phyloP scores from a whole-genome alignment of 1,140 invertebrate species.

The Adoxophyes honmai region DNA sequence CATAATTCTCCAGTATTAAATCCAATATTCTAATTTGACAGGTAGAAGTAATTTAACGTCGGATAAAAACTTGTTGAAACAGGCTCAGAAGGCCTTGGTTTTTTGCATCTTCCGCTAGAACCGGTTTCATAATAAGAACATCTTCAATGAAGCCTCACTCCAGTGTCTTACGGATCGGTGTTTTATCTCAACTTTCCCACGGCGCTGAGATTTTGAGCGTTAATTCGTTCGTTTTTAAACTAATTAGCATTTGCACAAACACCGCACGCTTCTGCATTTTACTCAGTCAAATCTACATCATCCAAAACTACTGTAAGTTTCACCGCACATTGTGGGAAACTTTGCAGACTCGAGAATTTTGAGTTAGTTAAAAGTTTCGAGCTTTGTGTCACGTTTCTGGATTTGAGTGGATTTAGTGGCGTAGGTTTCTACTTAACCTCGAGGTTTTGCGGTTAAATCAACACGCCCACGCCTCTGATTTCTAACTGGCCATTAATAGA shows the following conservation, averaged over 20 bases:
- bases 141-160: conserved; percentile 11
- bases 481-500: background rate
- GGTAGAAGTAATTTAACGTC: background rate
- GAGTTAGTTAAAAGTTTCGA: conserved; percentile 14
- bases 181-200: conserved; percentile 11
- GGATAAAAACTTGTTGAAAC: conserved; percentile 9
- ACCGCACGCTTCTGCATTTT: background rate
- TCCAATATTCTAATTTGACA: background rate
- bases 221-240: background rate
- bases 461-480: background rate
- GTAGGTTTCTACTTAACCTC: conserved; percentile 9
- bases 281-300: conserved; percentile 4
- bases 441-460: conserved; percentile 4
- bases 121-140: conserved; percentile 32
- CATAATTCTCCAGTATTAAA: background rate
- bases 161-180: background rate
- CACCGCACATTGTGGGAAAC: conserved; percentile 3
- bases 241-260: conserved; percentile 3
- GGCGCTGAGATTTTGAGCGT: background rate
- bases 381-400: background rate
- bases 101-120: conserved; percentile 43
- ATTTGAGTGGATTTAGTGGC: conserved; percentile 7
- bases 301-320: conserved; percentile 9
- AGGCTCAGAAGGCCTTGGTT: conserved; percentile 10
- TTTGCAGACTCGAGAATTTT: conserved; percentile 8